Base-by-base conservation (phyloP, 2,888 invertebrate species). In the Coelopa pilipes region DNA sequence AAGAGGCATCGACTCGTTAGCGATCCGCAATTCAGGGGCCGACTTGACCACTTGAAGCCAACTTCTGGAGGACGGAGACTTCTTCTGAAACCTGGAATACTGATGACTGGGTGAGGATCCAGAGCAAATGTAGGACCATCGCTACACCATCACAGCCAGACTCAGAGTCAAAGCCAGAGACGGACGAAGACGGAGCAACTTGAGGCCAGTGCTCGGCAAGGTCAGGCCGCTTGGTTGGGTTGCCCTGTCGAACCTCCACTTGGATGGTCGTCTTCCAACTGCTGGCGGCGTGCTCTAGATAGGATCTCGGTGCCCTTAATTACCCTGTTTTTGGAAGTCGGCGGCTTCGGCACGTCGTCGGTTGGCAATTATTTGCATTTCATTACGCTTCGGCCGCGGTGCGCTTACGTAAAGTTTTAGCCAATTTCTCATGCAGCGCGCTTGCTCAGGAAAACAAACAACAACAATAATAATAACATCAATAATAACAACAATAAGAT, bases 381-480 rank as follows among this genome's bases (percentile, higher is more conserved):
- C 53, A 9, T 2, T 53, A 53, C 13, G 53, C 10, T 53, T 53
- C n/a, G n/a, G 34, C 34, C 4, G 7, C 34, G 34, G 34, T 66
- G 19, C 50, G 50, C 15, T 66, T 66, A 50, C 66, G 21, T 53
- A 21, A 53, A 66, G 21, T 50, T 47, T 50, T 66, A n/a, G 53
- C 53, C 53, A 53, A 53, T 53, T 53, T 53, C n/a, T 53, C 53
- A 53, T 53, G 53, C 53, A 7, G 34, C 34, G 34, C 34, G 34
- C 10, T 53, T 53, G n/a, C n/a, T 53, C n/a, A 9, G n/a, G 53
- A 11, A 53, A 53, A 53, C 13, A 13, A n/a, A 34, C 34, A 34
- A 34, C 34, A 34, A 34, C 7, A 34, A 34, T 7, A 34, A 34
- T 7, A 34, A 34, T 7, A 34, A 34, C 34, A 34, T 4, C 7